These are phyloP conservation scores for Lutraria lutraria DNA, from an alignment of 2,888 invertebrate species.

Conservation along the genomic window DNA sequence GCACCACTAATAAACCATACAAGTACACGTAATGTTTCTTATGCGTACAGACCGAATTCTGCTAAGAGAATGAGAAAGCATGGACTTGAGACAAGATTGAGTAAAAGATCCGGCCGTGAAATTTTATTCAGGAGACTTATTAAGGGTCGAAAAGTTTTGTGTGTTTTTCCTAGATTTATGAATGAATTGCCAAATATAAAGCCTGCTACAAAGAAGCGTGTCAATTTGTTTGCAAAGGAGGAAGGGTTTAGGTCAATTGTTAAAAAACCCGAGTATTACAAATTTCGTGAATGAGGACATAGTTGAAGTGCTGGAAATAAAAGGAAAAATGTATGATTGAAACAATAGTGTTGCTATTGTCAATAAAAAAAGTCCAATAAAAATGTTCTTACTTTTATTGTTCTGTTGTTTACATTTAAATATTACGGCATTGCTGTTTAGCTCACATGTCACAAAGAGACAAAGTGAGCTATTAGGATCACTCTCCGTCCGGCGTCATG, in stretches of 20 bases:
- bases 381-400: too few species aligned
- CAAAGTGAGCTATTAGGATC: too few species aligned
- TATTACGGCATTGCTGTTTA: too few species aligned
- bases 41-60: constrained; percentile 73
- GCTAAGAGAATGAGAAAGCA: constrained; percentile 79
- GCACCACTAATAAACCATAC: constrained; percentile 10
- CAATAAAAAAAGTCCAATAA: too few species aligned
- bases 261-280: not conserved
- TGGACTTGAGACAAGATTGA: constrained; percentile 76
- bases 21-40: not conserved
- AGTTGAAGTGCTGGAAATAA: not conserved
- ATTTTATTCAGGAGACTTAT: constrained; percentile 76
- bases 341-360: too few species aligned
- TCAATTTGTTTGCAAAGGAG: constrained; percentile 57
- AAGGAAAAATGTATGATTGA: too few species aligned
- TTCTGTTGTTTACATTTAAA: too few species aligned
- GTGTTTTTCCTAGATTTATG: constrained; percentile 76
- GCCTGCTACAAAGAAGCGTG: constrained; percentile 25
- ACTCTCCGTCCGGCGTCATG: too few species aligned
- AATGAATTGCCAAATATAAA: constrained; percentile 55
- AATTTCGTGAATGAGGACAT: constrained; percentile 4
- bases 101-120: constrained; percentile 69
- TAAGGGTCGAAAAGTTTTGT: constrained; percentile 73
- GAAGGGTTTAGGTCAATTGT: constrained; percentile 42
- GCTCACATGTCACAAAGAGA: too few species aligned